Evolutionary conservation across 1,140 invertebrate genomes (phyloP).

Genomic region (Drosophila mayri): DNA sequence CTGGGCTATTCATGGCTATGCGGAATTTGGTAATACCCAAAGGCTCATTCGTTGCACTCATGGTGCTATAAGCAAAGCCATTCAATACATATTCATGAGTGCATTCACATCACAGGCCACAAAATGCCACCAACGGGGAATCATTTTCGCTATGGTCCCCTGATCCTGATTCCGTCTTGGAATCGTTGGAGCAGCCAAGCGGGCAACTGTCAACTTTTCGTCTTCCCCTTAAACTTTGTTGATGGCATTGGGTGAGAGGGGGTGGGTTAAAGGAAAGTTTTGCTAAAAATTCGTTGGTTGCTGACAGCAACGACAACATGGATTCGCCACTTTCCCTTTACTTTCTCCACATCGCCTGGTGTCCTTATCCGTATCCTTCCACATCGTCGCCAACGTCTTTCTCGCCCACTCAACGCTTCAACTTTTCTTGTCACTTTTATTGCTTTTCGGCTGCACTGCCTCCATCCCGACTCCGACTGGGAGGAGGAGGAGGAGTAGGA

Average conservation of each 20-base stretch:
- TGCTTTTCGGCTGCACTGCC: slow-evolving; percentile 62
- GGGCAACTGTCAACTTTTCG: slow-evolving; percentile 45
- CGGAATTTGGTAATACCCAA: slow-evolving; percentile 18
- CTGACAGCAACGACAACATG: slow-evolving; percentile 58
- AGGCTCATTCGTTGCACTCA: slow-evolving; percentile 32
- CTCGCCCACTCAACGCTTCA: slow-evolving; percentile 50
- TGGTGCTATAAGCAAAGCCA: slow-evolving; percentile 9
- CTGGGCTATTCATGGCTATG: neutral
- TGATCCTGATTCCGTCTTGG: neutral
- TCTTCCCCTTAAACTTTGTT: neutral
- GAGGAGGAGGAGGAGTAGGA: no score
- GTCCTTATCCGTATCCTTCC: slow-evolving; percentile 24
- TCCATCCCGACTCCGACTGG: slow-evolving; percentile 1
- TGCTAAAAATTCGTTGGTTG: slow-evolving; percentile 57
- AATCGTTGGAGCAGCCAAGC: slow-evolving; percentile 9
- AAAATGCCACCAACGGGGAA: slow-evolving; percentile 30
- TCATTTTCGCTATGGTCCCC: slow-evolving; percentile 22
- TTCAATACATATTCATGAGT: slow-evolving; percentile 54
- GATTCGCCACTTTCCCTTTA: slow-evolving; percentile 16
- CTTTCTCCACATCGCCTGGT: slow-evolving; percentile 8
- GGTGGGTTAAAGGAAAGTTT: slow-evolving; percentile 46
- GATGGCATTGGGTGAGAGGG: neutral
- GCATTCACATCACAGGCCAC: slow-evolving; percentile 36
- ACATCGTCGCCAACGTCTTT: neutral
- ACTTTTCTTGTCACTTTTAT: slow-evolving; percentile 54